These are phyloP conservation scores for Pterocles burchelli DNA, from an alignment of 2,113 vertebrate genomes.

Conservation along the genomic window DNA sequence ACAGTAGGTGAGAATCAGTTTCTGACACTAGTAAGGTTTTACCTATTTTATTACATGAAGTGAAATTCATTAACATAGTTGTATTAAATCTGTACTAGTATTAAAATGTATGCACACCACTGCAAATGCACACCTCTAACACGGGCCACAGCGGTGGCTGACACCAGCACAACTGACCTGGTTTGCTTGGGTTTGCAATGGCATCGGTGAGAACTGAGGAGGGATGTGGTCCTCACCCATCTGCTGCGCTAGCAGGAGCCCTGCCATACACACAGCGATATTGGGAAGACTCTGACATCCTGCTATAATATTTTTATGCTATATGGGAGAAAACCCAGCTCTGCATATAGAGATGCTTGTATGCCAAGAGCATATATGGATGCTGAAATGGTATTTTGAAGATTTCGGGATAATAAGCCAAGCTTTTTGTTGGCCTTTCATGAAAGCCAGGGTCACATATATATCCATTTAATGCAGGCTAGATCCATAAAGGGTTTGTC, in stretches of 20 bases:
- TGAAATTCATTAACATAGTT: neutral
- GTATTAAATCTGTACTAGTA: neutral
- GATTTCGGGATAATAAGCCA: neutral
- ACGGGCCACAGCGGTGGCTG: neutral
- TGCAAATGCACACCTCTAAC: no score
- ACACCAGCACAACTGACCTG: neutral
- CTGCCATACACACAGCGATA: neutral
- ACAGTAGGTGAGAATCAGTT: neutral
- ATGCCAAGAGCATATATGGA: neutral
- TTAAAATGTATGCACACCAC: neutral
- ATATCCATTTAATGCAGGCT: neutral
- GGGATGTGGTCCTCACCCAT: neutral
- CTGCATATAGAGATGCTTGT: neutral
- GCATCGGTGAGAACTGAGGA: neutral
- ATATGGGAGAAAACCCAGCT: neutral
- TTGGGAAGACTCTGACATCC: neutral
- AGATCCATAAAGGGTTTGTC: neutral
- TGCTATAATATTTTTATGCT: neutral
- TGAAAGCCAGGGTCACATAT: neutral
- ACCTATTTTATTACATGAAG: neutral
- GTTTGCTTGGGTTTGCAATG: neutral
- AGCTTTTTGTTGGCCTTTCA: neutral
- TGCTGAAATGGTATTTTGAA: neutral
- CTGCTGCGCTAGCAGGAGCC: neutral
- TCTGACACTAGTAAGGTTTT: neutral